Evolutionary conservation across 2,113 vertebrate genomes (phyloP).

Genomic region (Paracanthobrama guichenoti): DNA sequence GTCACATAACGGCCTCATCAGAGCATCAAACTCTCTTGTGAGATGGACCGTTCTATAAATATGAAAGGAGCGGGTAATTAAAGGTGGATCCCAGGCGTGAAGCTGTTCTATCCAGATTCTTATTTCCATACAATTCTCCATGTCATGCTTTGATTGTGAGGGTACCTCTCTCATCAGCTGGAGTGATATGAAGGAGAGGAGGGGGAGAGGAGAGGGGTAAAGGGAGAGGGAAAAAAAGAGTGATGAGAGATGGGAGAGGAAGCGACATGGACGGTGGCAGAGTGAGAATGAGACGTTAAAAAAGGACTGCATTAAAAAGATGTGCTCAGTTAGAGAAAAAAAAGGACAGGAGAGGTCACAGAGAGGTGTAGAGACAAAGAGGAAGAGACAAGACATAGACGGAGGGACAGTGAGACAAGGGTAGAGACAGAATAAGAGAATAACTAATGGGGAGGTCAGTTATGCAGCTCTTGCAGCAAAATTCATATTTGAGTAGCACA

Average conservation of each 20-base stretch:
- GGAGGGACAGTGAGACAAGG: neutral
- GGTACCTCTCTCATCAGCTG: conserved; percentile 19
- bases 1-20: conserved; percentile 13
- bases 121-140: conserved; percentile 39
- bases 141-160: conserved; percentile 36
- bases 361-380: neutral
- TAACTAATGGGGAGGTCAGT: neutral
- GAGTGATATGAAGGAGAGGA: conserved; percentile 6
- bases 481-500: conserved; percentile 15
- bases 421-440: conserved; percentile 14
- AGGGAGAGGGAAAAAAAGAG: neutral
- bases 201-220: neutral
- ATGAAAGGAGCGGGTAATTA: conserved; percentile 16
- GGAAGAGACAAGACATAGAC: conserved; percentile 15
- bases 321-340: neutral
- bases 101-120: conserved; percentile 7
- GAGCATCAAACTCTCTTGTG: neutral
- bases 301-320: conserved; percentile 28
- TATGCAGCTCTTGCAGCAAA: neutral
- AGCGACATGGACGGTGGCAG: neutral
- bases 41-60: conserved; percentile 5
- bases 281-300: conserved; percentile 23
- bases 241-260: conserved; percentile 3
- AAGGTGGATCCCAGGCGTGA: conserved; percentile 20
- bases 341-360: neutral